Evolutionary conservation across 2,888 invertebrate species (phyloP).

Genomic region (Odontocolon sp.): DNA sequence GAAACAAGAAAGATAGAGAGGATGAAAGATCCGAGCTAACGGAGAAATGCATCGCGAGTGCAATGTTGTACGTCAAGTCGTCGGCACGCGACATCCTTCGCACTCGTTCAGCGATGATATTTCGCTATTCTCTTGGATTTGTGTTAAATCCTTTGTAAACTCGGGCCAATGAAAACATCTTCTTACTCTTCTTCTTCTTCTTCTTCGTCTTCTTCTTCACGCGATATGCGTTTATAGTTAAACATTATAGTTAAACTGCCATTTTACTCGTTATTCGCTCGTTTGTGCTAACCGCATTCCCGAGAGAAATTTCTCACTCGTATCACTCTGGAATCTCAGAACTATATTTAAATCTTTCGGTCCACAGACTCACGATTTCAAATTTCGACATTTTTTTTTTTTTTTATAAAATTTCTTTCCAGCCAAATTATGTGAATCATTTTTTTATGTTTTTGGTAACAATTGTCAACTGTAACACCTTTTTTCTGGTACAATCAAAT

Average conservation of each 20-base stretch:
- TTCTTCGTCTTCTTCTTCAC: no score
- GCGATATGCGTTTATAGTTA: not conserved
- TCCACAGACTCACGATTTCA: no score
- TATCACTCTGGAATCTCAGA: no score
- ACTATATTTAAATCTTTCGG: no score
- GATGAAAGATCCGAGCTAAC: slow-evolving; percentile 2
- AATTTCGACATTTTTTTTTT: no score
- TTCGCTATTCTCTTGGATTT: slow-evolving; percentile 30
- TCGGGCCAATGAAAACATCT: slow-evolving; percentile 56
- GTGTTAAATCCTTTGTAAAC: slow-evolving; percentile 44
- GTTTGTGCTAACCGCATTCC: no score
- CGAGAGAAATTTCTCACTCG: not conserved
- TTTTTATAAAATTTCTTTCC: no score
- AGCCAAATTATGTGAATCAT: no score
- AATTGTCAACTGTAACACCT: no score
- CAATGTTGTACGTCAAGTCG: slow-evolving; percentile 28
- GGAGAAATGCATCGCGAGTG: slow-evolving; percentile 6
- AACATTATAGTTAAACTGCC: slow-evolving; percentile 18
- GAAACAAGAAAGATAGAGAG: slow-evolving; percentile 42
- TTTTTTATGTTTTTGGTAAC: no score
- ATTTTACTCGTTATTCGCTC: not conserved
- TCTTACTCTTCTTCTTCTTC: no score
- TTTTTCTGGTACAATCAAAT: no score
- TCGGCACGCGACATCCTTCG: slow-evolving; percentile 66
- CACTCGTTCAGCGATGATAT: slow-evolving; percentile 45